Evolutionary conservation across 2,113 vertebrate species (phyloP), one percentile per base, ranked within the genome.

Genomic region (human (Homo sapiens)): DNA sequence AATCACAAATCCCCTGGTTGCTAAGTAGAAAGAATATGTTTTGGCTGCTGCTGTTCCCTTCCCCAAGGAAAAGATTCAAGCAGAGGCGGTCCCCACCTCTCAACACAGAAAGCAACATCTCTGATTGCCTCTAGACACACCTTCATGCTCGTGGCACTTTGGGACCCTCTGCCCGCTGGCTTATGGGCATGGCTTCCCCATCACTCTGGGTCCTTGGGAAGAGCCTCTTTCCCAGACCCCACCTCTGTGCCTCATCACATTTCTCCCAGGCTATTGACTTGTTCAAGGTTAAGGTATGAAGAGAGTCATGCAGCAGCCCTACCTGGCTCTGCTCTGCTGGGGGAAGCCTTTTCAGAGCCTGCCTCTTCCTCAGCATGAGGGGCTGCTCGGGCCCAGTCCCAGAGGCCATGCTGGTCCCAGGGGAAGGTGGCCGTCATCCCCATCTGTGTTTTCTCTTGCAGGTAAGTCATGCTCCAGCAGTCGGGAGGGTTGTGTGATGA

Each of bases 381-480:
- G 35, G 48, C 52, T 68, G 45, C 12, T 1, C 38, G 1, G 76
- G 48, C 23, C 25, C 45, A 2, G 13, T 48, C 45, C 72, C 13
- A 6, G 73, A 50, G 88, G 82, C 64, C 5, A 0, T 8, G 38
- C 72, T 6, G 23, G 68, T 25, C 48, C 93, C 22, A 0, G 17
- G 72, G 38, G 75, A 11, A 75, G 52, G 32, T 61, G 55, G 86
- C 96, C 85, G 68, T 96, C 98, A 99, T 64, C n/a, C 75, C 43
- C 80, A 35, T 81, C 84, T 98, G 25, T 98, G 3, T 98, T 98
- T 86, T 98, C 43, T 98, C 94, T 98, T 98, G 93, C 97, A 99
- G 98, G 98, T 99, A 99, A 98, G 98, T 99, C 97, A 97, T 98
- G 93, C 97, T 79, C 95, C 64, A 96, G 97, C 96, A 95, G 94